Conservation (phyloP, 2,888 invertebrate genomes). For the Metellina segmentata region DNA sequence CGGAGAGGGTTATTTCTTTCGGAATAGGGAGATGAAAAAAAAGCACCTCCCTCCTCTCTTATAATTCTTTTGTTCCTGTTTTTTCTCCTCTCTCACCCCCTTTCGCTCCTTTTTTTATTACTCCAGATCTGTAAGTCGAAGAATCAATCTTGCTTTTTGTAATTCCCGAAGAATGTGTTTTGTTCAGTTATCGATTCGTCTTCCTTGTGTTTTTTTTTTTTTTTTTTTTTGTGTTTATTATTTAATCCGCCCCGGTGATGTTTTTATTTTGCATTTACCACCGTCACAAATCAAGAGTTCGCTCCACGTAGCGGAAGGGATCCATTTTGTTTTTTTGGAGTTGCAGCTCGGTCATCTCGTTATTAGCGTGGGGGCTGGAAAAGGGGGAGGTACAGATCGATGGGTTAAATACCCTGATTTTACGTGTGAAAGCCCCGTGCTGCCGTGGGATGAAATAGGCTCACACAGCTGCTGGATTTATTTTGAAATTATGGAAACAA, state of each 20-base stretch:
- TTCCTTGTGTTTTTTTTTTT: neutral
- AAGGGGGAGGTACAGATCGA: neutral
- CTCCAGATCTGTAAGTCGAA: neutral
- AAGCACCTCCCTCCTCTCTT: neutral
- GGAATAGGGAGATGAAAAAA: constrained; percentile 8
- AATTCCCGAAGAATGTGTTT: constrained; percentile 10
- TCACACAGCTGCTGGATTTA: neutral
- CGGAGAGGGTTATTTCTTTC: neutral
- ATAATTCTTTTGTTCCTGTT: neutral
- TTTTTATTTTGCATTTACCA: constrained; percentile 1
- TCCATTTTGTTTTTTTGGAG: too few relatives aligned
- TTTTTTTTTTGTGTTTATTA: constrained; percentile 9
- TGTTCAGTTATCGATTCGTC: constrained; percentile 3
- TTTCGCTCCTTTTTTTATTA: neutral
- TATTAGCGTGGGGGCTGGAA: neutral
- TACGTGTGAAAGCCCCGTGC: neutral
- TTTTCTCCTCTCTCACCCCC: constrained; percentile 13
- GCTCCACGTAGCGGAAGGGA: constrained; percentile 13
- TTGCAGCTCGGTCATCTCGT: too few relatives aligned
- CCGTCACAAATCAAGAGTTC: neutral
- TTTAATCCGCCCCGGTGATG: neutral
- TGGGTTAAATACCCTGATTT: neutral
- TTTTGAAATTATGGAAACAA: neutral
- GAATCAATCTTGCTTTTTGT: constrained; percentile 1
- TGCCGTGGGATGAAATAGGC: neutral